Percentiles rank a stretch among this genome's conserved stretches.
These are phyloP conservation scores for Oceanodroma leucorhoa DNA, from an alignment of 2,797 vertebrate genomes.

Conservation along the genomic window DNA sequence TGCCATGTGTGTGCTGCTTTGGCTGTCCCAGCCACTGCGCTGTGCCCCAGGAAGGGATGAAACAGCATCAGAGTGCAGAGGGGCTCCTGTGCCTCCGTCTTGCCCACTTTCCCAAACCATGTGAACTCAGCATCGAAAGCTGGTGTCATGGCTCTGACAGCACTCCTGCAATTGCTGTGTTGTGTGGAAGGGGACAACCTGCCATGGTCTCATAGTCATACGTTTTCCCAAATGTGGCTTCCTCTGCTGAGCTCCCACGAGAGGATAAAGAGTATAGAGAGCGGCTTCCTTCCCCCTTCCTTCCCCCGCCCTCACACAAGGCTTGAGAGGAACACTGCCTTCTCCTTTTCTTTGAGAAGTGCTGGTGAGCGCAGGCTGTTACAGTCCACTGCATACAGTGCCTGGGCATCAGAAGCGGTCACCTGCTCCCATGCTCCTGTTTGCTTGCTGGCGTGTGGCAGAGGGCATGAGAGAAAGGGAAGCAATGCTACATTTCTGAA, in stretches of 20 bases:
- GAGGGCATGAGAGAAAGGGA: neutral
- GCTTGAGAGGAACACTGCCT: neutral
- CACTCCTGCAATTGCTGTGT: neutral
- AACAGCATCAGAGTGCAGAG: neutral
- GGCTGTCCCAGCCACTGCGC: neutral
- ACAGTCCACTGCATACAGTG: neutral
- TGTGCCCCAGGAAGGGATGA: neutral
- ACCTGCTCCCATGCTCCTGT: slow-evolving; percentile 14
- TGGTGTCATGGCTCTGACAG: neutral
- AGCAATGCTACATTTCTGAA: neutral
- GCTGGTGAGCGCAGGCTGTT: neutral
- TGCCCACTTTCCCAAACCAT: rapidly evolving
- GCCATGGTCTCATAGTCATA: neutral
- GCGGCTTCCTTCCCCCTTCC: neutral
- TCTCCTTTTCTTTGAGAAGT: neutral
- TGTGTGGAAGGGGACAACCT: neutral
- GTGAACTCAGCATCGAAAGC: neutral
- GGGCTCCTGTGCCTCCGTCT: neutral
- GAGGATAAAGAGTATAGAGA: neutral
- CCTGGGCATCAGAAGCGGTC: slow-evolving; percentile 1
- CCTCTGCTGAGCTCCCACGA: neutral
- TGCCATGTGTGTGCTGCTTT: neutral
- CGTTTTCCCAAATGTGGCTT: neutral
- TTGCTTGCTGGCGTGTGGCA: neutral
- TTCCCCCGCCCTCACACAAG: neutral